phyloP scores from a whole-genome alignment of 2,888 invertebrate genomes.

The Margaritifera margaritifera region DNA sequence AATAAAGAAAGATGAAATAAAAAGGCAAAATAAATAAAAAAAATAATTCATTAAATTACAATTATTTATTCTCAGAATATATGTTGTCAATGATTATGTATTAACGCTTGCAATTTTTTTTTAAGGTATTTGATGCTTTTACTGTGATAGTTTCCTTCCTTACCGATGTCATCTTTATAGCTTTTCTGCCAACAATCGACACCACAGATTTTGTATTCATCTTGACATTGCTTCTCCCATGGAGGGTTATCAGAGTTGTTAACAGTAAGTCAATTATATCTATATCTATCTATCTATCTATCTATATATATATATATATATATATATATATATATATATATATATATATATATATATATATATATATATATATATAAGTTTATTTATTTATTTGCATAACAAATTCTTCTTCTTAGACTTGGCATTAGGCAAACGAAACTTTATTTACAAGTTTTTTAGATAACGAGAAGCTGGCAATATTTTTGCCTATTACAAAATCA shows the following conservation, averaged over 20 bases:
- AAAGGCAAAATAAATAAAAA: no score
- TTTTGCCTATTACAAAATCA: no score
- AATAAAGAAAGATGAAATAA: no score
- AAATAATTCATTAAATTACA: not conserved
- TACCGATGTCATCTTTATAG: constrained; percentile 62
- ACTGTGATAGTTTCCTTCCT: constrained; percentile 66
- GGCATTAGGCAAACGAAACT: no score
- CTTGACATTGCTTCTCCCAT: constrained; percentile 67
- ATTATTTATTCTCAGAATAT: not conserved
- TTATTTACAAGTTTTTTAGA: no score
- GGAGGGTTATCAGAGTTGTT: constrained; percentile 69
- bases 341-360: no score
- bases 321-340: no score
- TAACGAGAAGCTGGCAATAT: no score
- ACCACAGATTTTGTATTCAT: constrained; percentile 69
- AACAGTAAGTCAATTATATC: constrained; percentile 60
- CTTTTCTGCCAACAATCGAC: constrained; percentile 58
- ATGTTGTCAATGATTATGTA: not conserved
- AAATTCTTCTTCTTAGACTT: no score
- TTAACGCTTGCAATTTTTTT: constrained; percentile 6
- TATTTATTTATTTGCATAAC: no score
- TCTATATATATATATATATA: no score
- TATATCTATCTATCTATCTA: not conserved
- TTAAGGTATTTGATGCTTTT: constrained; percentile 69
- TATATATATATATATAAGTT: no score